Percentiles rank a stretch among this genome's conserved stretches.
Conservation (phyloP, 2,797 vertebrate species). For the Pelodytes ibericus region DNA sequence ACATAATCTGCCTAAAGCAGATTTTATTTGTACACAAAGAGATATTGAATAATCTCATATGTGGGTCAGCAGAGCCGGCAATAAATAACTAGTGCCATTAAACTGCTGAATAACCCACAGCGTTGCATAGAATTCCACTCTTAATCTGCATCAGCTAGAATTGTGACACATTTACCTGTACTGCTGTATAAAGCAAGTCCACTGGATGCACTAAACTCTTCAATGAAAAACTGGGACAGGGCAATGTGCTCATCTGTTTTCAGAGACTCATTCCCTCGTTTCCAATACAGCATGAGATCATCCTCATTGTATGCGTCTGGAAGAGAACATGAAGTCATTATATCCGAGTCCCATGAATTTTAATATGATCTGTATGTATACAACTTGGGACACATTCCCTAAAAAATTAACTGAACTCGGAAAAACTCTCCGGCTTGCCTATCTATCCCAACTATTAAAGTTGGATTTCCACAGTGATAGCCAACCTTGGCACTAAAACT, state of each 20-base stretch:
- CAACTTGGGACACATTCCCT: no score
- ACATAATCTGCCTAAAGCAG: no score
- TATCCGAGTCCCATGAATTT: not conserved
- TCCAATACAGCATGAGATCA: slow-evolving; percentile 93
- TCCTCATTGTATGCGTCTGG: slow-evolving; percentile 93
- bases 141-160: not conserved
- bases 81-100: not conserved
- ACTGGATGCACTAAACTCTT: slow-evolving; percentile 92
- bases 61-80: no score
- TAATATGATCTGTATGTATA: no score
- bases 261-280: slow-evolving; percentile 89
- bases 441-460: no score
- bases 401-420: no score
- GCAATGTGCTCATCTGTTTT: slow-evolving; percentile 89
- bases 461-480: no score
- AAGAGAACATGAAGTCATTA: slow-evolving; percentile 56
- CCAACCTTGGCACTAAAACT: no score
- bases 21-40: no score
- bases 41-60: no score
- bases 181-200: slow-evolving; percentile 93
- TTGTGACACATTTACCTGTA: slow-evolving; percentile 75
- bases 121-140: no score
- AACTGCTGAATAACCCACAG: not conserved
- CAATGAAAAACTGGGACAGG: slow-evolving; percentile 92
- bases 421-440: no score